Evolutionary conservation across 2,113 vertebrate species (phyloP).

Genomic region (Trematomus loennbergii): DNA sequence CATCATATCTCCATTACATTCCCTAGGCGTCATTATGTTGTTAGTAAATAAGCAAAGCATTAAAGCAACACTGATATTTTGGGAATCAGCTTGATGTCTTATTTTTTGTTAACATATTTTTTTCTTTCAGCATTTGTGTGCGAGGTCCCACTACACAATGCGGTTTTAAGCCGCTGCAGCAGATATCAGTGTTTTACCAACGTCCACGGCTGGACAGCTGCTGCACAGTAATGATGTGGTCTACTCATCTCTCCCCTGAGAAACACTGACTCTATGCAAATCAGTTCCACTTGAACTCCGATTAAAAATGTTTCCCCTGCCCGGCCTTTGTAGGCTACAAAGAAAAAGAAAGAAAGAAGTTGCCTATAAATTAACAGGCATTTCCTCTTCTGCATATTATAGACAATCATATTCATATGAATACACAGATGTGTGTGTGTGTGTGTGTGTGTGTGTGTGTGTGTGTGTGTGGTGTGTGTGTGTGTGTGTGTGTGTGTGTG

Average conservation of each 20-base stretch:
- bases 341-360: no score
- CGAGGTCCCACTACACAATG: neutral
- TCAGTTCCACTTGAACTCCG: slow-evolving; percentile 44
- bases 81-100: neutral
- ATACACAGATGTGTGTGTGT: neutral
- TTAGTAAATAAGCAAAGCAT: neutral
- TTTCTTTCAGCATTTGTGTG: neutral
- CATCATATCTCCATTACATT: neutral
- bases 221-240: slow-evolving; percentile 60
- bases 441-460: neutral
- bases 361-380: slow-evolving; percentile 38
- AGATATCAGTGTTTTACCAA: slow-evolving; percentile 18
- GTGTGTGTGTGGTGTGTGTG: neutral
- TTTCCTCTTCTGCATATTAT: slow-evolving; percentile 61
- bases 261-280: slow-evolving; percentile 36
- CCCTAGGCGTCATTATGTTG: neutral
- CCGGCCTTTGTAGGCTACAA: neutral
- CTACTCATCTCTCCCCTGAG: slow-evolving; percentile 43
- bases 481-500: neutral
- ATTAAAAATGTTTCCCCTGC: neutral
- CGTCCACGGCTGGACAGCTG: slow-evolving; percentile 39
- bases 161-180: slow-evolving; percentile 31
- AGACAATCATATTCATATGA: slow-evolving; percentile 22
- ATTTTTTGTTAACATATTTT: neutral
- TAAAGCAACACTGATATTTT: neutral